Base-by-base conservation (phyloP, 2,797 vertebrate genomes). In the Myotis pilosus region DNA sequence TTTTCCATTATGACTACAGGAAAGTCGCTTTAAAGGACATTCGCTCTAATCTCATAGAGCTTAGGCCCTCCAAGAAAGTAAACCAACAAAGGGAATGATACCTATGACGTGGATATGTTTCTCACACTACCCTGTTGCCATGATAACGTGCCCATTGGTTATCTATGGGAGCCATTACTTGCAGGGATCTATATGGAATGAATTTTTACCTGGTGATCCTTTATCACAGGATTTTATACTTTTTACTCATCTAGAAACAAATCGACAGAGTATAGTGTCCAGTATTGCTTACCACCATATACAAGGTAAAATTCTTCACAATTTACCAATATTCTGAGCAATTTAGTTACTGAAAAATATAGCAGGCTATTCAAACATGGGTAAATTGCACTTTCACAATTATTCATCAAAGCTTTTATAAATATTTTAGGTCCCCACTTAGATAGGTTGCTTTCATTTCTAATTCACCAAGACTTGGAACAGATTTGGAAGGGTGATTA, bases 401-500 rank as follows among this genome's bases (percentile, higher is more conserved):
- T 49, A 83, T 33, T 94, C 79, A 87, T 64, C 23, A 69, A 71
- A 44, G 22, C 30, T 87, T 49, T 47, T 71, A 78, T 68, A 91
- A 92, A 91, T 81, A 87, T 69, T 55, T 95, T 85, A 88, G 66
- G 55, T 23, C 36, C 41, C 28, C 30, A 41, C 47, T 71, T 79
- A 74, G 47, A 38, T 62, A 44, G 51, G n/a, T 82, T 66, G 41
- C 49, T 94, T 96, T 87, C 38, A 51, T 78, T 95, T 95, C 68
- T 85, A 86, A 76, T 82, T 91, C 33, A 87, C 60, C 55, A 71
- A 66, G 62, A 66, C 94, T 89, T 92, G 64, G 33, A 94, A 81
- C 68, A 85, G n/a, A 81, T 87, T 76, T 53, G 16, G 89, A 91
- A 78, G 85, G 57, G 86, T 75, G 92, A 94, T 94, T 83, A 93